Evolutionary conservation across 2,113 vertebrate species (phyloP), one percentile per base, ranked within the genome.

Genomic region (Apteryx owenii): DNA sequence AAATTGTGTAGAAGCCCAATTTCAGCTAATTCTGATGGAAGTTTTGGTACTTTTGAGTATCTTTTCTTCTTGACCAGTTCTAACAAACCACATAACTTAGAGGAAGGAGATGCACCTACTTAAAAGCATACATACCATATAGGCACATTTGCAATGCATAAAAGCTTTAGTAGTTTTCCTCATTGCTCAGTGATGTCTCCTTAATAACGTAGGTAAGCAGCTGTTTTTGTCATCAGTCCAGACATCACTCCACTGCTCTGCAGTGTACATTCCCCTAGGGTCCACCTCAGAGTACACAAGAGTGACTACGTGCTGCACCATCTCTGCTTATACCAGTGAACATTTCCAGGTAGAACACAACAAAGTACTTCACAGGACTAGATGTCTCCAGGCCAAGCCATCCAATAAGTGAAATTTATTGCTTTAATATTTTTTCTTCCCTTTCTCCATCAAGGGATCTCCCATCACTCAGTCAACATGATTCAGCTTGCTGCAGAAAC

Each of bases 351-450:
- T 21, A 23, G 40, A 40, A 40, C 10, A 2, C 36, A 54, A 29
- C 33, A 29, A 77, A 31, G 44, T 71, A 95, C 80, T 58, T 36
- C 75, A 91, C 40, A 62, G 65, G 56, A 87, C 44, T 44, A 25
- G 44, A 22, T 87, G 75, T 73, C 29, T 93, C 26, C 40, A 53
- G 36, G 46, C 50, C 75, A 93, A 72, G 33, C 21, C 64, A 76
- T 80, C 53, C 36, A 79, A 50, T 38, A 87, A 70, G 40, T 73
- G 40, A 91, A 94, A 88, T 94, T 76, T 85, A 93, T 85, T 77
- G 58, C n/a, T 96, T 96, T 91, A 91, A 91, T 89, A 93, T 91
- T 87, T 21, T 73, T 90, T 89, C 81, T 84, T 42, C 33, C 50
- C 54, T 82, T 92, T 89, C 61, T 95, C 44, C 58, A n/a, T 20